These are phyloP conservation scores for Hylaeus anthracinus DNA, from an alignment of 1,140 invertebrate species.

Conservation along the genomic window DNA sequence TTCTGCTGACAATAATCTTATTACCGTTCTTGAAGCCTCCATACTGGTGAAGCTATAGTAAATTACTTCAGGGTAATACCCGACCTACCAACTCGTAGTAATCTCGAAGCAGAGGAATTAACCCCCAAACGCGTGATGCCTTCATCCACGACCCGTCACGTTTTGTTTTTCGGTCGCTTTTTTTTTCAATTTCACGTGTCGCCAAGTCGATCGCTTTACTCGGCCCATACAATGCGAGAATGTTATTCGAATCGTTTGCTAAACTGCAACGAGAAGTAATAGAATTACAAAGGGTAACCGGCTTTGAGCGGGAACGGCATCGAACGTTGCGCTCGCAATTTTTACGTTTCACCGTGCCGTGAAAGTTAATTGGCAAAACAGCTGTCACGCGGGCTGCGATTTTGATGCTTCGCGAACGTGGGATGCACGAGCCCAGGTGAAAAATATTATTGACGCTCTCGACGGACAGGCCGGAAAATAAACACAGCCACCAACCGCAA, in stretches of 20 bases:
- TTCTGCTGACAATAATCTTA: too few relatives aligned
- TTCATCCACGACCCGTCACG: neutral
- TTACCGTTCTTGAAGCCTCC: too few relatives aligned
- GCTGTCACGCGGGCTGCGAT: constrained; percentile 45
- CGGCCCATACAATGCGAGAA: neutral
- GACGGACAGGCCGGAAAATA: constrained; percentile 37
- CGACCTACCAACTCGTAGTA: too few relatives aligned
- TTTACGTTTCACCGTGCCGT: constrained; percentile 13
- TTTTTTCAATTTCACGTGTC: neutral
- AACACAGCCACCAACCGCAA: constrained; percentile 38
- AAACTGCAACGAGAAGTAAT: neutral
- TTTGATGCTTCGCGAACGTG: constrained; percentile 54
- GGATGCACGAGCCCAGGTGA: neutral
- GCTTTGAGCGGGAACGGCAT: neutral
- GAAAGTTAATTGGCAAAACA: constrained; percentile 49
- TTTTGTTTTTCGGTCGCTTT: neutral
- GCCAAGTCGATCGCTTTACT: neutral
- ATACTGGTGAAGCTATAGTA: too few relatives aligned
- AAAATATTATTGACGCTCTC: constrained; percentile 58
- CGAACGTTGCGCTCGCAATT: neutral
- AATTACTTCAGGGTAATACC: too few relatives aligned
- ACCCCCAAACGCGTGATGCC: too few relatives aligned
- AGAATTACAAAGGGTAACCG: constrained; percentile 25
- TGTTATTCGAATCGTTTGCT: neutral
- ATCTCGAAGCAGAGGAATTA: too few relatives aligned